Conservation (phyloP, 2,113 vertebrate species). For the Silurus glanis region DNA sequence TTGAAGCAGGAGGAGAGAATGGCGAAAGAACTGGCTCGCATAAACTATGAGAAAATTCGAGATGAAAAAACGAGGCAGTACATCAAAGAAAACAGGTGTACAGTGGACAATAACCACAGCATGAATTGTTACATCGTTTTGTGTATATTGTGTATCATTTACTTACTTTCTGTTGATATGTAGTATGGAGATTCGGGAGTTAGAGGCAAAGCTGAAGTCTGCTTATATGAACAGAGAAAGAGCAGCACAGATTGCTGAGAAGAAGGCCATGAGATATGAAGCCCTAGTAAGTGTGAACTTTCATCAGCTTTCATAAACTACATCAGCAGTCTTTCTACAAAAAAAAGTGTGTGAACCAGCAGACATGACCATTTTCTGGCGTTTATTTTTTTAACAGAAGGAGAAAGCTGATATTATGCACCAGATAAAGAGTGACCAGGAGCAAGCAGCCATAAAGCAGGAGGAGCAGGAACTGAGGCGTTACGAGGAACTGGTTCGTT, state of each 20-base stretch:
- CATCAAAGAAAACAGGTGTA: slow-evolving; percentile 86
- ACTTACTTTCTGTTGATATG: slow-evolving; percentile 12
- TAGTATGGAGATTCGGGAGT: slow-evolving; percentile 85
- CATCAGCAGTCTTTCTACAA: background rate
- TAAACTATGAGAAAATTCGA: slow-evolving; percentile 72
- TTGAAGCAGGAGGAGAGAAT: slow-evolving; percentile 81
- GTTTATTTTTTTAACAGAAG: slow-evolving; percentile 69
- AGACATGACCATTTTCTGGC: background rate
- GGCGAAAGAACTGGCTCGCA: slow-evolving; percentile 78
- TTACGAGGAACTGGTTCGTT: slow-evolving; percentile 69
- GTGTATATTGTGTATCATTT: background rate
- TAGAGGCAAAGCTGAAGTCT: slow-evolving; percentile 84
- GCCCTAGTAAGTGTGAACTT: slow-evolving; percentile 74
- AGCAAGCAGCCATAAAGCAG: slow-evolving; percentile 69
- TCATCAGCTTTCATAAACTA: background rate
- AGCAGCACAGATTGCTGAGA: slow-evolving; percentile 89
- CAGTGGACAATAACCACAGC: background rate
- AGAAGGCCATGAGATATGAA: slow-evolving; percentile 77
- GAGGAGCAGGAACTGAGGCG: slow-evolving; percentile 68
- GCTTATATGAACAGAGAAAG: slow-evolving; percentile 87
- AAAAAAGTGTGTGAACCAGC: background rate
- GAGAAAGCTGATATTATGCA: slow-evolving; percentile 74
- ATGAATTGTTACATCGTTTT: background rate
- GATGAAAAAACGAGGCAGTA: slow-evolving; percentile 88
- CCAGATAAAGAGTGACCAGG: slow-evolving; percentile 74